Conservation (phyloP, 2,797 vertebrate species). For the Pempheris klunzingeri region DNA sequence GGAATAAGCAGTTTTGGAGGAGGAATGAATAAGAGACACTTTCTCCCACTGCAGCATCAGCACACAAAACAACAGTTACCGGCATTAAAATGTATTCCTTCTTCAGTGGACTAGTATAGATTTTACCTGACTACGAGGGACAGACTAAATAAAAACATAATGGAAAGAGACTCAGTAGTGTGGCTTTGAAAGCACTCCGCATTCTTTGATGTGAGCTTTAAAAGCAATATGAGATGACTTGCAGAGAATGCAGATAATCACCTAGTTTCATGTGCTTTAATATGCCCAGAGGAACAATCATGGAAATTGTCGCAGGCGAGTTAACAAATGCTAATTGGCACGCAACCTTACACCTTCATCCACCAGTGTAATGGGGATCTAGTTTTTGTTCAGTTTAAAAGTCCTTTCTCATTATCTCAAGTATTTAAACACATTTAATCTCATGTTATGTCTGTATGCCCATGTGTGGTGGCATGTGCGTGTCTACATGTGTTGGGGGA, state of each 20-base stretch:
- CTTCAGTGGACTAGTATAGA: not conserved
- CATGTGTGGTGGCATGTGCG: not conserved
- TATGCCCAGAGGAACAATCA: not conserved
- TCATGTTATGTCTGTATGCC: not conserved
- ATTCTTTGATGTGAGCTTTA: conserved; percentile 33
- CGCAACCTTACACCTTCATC: conserved; percentile 3
- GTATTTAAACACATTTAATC: conserved; percentile 15
- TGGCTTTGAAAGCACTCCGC: not conserved
- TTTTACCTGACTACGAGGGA: not conserved
- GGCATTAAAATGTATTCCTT: conserved; percentile 11
- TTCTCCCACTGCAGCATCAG: conserved; percentile 22
- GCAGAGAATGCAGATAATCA: not conserved
- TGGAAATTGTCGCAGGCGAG: not conserved
- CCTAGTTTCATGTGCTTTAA: conserved; percentile 13
- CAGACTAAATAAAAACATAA: conserved; percentile 10
- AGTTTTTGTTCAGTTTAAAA: not conserved
- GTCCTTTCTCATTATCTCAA: conserved; percentile 21
- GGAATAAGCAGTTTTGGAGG: conserved; percentile 30
- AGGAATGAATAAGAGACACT: conserved; percentile 35
- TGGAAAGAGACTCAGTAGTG: not conserved
- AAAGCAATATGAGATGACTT: conserved; percentile 8
- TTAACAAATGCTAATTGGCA: conserved; percentile 7
- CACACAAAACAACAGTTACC: conserved; percentile 29
- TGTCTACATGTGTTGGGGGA: not conserved
- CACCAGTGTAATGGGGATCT: not conserved